Percentiles rank a stretch among this genome's conserved stretches.
Conservation (phyloP, 2,113 vertebrate genomes). For the Lanius collurio region DNA sequence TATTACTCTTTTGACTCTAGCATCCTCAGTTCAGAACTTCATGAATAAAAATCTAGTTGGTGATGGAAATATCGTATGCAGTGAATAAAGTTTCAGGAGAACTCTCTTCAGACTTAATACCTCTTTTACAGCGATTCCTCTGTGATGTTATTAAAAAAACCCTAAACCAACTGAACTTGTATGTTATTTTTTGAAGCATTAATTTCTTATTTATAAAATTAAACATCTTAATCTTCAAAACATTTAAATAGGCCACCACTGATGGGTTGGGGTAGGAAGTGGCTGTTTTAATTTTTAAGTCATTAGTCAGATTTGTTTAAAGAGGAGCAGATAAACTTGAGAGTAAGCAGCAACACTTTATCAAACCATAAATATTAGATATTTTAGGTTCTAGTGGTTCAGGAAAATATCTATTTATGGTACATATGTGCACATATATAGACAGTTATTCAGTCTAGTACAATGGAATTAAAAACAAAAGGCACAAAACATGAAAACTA, state of each 20-base stretch:
- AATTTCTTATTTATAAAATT: background rate
- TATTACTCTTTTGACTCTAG: background rate
- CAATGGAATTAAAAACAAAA: background rate
- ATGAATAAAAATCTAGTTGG: background rate
- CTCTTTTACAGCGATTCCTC: background rate
- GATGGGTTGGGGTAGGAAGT: fast-evolving
- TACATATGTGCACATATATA: background rate
- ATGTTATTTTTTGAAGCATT: background rate
- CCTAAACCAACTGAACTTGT: background rate
- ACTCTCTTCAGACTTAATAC: background rate
- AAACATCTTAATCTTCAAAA: background rate
- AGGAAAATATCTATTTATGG: background rate
- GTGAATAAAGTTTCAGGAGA: background rate
- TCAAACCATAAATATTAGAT: background rate
- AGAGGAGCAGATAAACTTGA: background rate
- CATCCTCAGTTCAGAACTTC: background rate
- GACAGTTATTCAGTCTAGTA: background rate
- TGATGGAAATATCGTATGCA: background rate
- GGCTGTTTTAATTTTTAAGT: background rate
- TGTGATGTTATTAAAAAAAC: background rate
- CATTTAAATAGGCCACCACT: background rate
- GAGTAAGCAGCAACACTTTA: background rate
- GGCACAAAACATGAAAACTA: background rate
- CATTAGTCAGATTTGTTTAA: background rate
- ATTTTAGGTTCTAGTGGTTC: background rate